Conservation (phyloP, 1,140 invertebrate genomes). For the Galleria mellonella region DNA sequence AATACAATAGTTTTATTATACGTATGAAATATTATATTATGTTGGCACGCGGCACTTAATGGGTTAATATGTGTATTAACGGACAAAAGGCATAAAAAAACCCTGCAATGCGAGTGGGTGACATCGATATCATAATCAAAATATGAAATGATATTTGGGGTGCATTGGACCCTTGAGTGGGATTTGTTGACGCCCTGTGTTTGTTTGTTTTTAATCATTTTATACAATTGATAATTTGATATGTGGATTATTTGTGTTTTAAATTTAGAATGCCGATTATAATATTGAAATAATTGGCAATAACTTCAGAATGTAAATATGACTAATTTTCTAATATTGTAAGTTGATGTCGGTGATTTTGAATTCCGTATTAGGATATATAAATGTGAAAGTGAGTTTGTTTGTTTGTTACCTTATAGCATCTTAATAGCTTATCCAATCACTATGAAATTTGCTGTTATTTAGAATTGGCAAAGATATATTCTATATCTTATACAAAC, state of each 20-base stretch:
- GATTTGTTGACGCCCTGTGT: conserved; percentile 30
- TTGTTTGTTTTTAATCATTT: conserved; percentile 53
- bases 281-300: too few relatives aligned
- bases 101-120: conserved; percentile 31
- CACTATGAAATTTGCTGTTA: too few relatives aligned
- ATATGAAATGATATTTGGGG: conserved; percentile 62
- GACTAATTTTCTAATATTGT: too few relatives aligned
- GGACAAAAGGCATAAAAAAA: conserved; percentile 58
- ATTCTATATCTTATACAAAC: too few relatives aligned
- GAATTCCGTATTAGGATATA: too few relatives aligned
- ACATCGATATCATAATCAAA: conserved; percentile 72
- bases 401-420: too few relatives aligned
- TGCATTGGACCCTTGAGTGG: conserved; percentile 24
- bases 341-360: too few relatives aligned
- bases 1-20: conserved; percentile 45
- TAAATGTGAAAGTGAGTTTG: too few relatives aligned
- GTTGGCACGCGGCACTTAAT: conserved; percentile 64
- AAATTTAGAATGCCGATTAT: too few relatives aligned
- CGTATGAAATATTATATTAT: conserved; percentile 57
- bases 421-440: too few relatives aligned
- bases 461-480: too few relatives aligned
- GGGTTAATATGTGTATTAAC: conserved; percentile 69
- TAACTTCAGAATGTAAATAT: too few relatives aligned
- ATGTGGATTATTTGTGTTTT: conserved; percentile 4
- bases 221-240: conserved; percentile 44